These are phyloP conservation scores for Margaritifera margaritifera DNA, from an alignment of 2,888 invertebrate genomes.

Conservation along the genomic window DNA sequence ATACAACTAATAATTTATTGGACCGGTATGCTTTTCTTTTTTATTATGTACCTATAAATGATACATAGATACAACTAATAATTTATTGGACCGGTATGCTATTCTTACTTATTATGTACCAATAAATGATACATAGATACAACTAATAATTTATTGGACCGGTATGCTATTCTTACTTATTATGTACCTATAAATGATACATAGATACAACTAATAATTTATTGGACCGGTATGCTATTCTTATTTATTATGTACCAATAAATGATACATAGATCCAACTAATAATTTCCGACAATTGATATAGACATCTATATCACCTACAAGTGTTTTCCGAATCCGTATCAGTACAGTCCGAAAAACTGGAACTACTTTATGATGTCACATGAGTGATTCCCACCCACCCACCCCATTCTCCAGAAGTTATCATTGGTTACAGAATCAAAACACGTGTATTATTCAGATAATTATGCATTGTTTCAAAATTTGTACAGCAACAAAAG, in stretches of 20 bases:
- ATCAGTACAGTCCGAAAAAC: too few species aligned
- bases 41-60: not conserved
- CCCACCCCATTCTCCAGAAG: too few species aligned
- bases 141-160: not conserved
- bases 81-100: conserved; percentile 88
- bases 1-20: not conserved
- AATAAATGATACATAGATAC: not conserved
- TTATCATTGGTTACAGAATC: too few species aligned
- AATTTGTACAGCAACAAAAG: too few species aligned
- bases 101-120: not conserved
- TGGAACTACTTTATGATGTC: too few species aligned
- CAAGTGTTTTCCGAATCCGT: too few species aligned
- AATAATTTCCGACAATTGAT: too few species aligned
- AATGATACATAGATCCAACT: not conserved
- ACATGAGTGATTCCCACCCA: too few species aligned
- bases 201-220: conserved; percentile 74
- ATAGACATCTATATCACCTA: too few species aligned
- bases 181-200: not conserved
- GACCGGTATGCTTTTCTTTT: not conserved
- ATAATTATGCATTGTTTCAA: too few species aligned
- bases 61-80: not conserved
- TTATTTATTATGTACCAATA: not conserved
- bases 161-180: not conserved
- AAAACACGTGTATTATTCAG: too few species aligned
- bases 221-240: conserved; percentile 83